These are phyloP conservation scores for Zeugodacus cucurbitae DNA, from an alignment of 1,140 invertebrate genomes.

Conservation along the genomic window DNA sequence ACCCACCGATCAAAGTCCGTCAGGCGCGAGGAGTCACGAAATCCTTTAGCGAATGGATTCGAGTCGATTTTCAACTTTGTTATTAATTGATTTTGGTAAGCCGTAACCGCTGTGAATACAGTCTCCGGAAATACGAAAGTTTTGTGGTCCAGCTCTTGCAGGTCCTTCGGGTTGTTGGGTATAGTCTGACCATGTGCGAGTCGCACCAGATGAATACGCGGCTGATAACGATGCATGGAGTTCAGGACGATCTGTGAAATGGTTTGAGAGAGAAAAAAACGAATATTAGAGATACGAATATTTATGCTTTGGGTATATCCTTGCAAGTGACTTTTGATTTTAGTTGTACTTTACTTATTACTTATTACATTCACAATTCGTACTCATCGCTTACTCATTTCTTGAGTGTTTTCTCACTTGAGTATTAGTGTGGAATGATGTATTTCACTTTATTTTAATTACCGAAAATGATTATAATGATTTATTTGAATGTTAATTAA, in stretches of 20 bases:
- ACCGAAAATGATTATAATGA: too few species aligned
- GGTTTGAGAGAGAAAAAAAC: neutral
- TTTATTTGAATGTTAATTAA: too few species aligned
- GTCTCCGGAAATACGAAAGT: conserved; percentile 96
- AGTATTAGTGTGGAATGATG: too few species aligned
- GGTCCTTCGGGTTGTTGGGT: conserved; percentile 85
- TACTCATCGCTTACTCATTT: neutral
- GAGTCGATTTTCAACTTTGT: conserved; percentile 97
- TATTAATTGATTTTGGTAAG: conserved; percentile 98
- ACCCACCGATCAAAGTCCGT: conserved; percentile 87
- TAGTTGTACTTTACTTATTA: too few species aligned
- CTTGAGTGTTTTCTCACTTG: neutral
- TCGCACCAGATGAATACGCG: conserved; percentile 90
- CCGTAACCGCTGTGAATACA: conserved; percentile 97
- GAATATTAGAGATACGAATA: neutral
- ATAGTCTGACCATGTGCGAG: conserved; percentile 75
- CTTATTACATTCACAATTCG: too few species aligned
- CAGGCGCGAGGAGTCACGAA: conserved; percentile 92
- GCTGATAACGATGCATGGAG: conserved; percentile 99
- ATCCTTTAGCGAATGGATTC: conserved; percentile 96
- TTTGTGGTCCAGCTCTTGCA: conserved; percentile 86
- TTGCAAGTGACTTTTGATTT: too few species aligned
- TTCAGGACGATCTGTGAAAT: conserved; percentile 90
- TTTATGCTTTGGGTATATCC: too few species aligned
- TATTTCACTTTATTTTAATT: too few species aligned